A percentile compares a stretch with the other conserved stretches of the same genome.
Conservation (phyloP, 2,888 invertebrate genomes). For the Drosophila austrosaltans region DNA sequence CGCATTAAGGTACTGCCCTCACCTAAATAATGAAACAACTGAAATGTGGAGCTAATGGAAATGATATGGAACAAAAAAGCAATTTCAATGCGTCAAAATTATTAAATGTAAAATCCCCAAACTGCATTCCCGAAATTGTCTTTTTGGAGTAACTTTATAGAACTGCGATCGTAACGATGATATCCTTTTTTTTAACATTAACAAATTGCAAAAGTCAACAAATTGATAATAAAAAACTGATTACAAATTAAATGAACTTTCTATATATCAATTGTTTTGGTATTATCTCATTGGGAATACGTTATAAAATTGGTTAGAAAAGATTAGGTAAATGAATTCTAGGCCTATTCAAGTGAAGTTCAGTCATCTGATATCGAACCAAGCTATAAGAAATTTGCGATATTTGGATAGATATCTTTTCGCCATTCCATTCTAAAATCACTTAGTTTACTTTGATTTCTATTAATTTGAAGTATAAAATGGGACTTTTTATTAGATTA, state of each 20-base stretch:
- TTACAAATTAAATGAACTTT: neutral
- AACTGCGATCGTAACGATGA: constrained; percentile 28
- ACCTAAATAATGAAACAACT: constrained; percentile 38
- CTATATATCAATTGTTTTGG: too few species aligned
- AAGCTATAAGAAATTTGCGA: too few species aligned
- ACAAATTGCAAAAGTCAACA: constrained; percentile 28
- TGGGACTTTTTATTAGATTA: constrained; percentile 12
- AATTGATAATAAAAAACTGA: constrained; percentile 23
- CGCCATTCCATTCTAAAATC: neutral
- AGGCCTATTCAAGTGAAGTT: too few species aligned
- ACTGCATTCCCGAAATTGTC: constrained; percentile 46
- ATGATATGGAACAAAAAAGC: constrained; percentile 20
- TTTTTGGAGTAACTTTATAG: constrained; percentile 27
- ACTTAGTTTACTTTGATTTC: neutral
- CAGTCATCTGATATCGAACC: too few species aligned
- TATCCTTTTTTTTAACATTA: constrained; percentile 22
- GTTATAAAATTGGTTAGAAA: too few species aligned
- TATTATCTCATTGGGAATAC: too few species aligned
- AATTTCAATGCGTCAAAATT: constrained; percentile 23
- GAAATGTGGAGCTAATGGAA: neutral
- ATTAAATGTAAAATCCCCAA: constrained; percentile 24
- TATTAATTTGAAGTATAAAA: neutral
- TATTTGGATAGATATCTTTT: too few species aligned
- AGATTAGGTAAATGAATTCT: too few species aligned
- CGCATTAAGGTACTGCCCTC: constrained; percentile 90